phyloP scores from a whole-genome alignment of 2,797 vertebrate species.

The Paedocypris micromegethes region DNA sequence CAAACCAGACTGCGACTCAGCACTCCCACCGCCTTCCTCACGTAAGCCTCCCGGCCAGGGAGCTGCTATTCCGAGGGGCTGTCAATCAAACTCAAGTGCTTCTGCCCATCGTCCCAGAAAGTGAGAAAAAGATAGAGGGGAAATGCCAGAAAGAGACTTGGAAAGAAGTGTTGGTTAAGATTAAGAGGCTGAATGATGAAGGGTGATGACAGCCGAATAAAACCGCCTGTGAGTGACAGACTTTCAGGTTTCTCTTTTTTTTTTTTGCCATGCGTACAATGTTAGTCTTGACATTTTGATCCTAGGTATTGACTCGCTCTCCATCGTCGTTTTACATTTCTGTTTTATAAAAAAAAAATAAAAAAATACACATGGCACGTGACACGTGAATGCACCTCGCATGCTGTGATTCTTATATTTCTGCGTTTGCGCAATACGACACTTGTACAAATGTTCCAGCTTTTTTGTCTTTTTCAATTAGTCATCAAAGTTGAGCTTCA shows the following conservation, averaged over 20 bases:
- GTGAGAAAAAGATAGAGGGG: slow-evolving; percentile 47
- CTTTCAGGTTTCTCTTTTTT: background rate
- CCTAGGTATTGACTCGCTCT: no score
- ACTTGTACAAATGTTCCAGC: background rate
- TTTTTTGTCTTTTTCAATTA: slow-evolving; percentile 30
- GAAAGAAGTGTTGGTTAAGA: slow-evolving; percentile 1
- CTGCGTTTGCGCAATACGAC: background rate
- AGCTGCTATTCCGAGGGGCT: slow-evolving; percentile 60
- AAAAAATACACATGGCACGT: no score
- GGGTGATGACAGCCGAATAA: background rate
- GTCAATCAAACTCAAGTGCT: slow-evolving; percentile 64
- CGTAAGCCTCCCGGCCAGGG: slow-evolving; percentile 62
- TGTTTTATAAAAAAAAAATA: no score
- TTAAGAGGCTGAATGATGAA: slow-evolving; percentile 12
- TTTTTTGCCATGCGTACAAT: background rate
- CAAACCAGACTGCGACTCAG: slow-evolving; percentile 63
- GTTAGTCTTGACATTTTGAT: no score
- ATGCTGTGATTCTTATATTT: no score
- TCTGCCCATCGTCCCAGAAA: slow-evolving; percentile 47
- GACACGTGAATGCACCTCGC: no score
- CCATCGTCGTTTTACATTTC: no score
- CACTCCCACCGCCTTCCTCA: slow-evolving; percentile 50
- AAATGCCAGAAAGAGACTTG: slow-evolving; percentile 29
- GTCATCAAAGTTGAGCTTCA: slow-evolving; percentile 58
- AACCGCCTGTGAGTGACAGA: no score